These are phyloP conservation scores for Craniophora ligustri DNA, from an alignment of 2,888 invertebrate species.

Conservation along the genomic window DNA sequence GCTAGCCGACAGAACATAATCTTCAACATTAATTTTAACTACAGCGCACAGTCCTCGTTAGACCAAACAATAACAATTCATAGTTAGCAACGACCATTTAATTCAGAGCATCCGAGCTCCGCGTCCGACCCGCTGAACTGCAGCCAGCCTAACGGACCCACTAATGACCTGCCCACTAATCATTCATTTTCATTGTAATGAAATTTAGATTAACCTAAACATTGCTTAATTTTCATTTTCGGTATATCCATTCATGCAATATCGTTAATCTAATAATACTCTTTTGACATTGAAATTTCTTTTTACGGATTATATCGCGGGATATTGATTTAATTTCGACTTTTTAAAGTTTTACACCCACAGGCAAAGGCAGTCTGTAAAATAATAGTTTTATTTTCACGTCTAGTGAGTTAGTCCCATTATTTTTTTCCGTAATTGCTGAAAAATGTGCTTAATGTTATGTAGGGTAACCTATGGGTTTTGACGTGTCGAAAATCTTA, in stretches of 20 bases:
- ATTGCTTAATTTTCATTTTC: slow-evolving; percentile 46
- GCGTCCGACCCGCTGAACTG: slow-evolving; percentile 16
- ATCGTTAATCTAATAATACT: slow-evolving; percentile 8
- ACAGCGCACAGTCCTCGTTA: slow-evolving; percentile 12
- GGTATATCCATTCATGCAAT: slow-evolving; percentile 20
- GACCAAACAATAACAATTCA: slow-evolving; percentile 27
- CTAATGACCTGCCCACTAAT: slow-evolving; percentile 49
- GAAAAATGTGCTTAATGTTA: no score
- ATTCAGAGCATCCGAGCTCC: slow-evolving; percentile 16
- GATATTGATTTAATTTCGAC: no score
- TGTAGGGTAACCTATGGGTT: no score
- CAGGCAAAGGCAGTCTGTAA: no score
- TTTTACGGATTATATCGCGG: no score
- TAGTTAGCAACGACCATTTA: slow-evolving; percentile 26
- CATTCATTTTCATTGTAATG: slow-evolving; percentile 50
- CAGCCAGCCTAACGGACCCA: slow-evolving; percentile 24
- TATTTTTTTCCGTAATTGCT: background rate
- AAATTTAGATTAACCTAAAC: slow-evolving; percentile 51
- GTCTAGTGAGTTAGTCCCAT: no score
- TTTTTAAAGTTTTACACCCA: no score
- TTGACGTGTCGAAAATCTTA: no score
- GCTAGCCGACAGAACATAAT: slow-evolving; percentile 3
- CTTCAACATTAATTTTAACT: slow-evolving; percentile 20
- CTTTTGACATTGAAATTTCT: slow-evolving; percentile 14
- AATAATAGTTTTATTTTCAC: no score